Conservation (phyloP, 2,113 vertebrate genomes). For the Macroglossus sobrinus region DNA sequence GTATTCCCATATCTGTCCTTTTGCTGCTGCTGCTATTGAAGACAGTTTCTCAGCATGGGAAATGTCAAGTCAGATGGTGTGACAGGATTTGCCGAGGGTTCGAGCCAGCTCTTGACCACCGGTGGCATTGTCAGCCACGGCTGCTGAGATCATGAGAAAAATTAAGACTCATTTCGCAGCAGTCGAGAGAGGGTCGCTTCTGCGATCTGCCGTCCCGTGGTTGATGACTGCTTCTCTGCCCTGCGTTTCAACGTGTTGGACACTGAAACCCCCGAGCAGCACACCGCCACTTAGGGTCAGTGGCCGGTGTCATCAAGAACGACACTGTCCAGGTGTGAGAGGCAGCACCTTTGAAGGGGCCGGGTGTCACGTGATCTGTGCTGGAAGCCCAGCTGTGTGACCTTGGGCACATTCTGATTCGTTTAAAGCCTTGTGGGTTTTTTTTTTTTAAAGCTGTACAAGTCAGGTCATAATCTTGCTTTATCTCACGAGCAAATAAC, state of each 20-base stretch:
- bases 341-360: not conserved
- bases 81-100: not conserved
- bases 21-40: not conserved
- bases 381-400: not conserved
- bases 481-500: constrained; percentile 6
- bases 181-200: not conserved
- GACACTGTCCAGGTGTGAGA: not conserved
- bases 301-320: not conserved
- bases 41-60: not conserved
- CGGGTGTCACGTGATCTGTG: not conserved
- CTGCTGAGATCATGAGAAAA: constrained; percentile 16
- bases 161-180: constrained; percentile 20
- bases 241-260: not conserved
- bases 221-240: not conserved
- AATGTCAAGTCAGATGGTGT: not conserved
- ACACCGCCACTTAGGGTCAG: not conserved
- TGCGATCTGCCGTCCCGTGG: not conserved
- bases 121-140: not conserved
- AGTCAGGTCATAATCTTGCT: not conserved
- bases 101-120: not conserved
- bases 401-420: not conserved
- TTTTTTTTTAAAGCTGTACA: not conserved
- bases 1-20: not conserved
- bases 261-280: not conserved
- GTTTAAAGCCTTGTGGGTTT: not conserved